These are phyloP conservation scores for Notothenia rossii DNA, from an alignment of 2,113 vertebrate species.

Conservation along the genomic window DNA sequence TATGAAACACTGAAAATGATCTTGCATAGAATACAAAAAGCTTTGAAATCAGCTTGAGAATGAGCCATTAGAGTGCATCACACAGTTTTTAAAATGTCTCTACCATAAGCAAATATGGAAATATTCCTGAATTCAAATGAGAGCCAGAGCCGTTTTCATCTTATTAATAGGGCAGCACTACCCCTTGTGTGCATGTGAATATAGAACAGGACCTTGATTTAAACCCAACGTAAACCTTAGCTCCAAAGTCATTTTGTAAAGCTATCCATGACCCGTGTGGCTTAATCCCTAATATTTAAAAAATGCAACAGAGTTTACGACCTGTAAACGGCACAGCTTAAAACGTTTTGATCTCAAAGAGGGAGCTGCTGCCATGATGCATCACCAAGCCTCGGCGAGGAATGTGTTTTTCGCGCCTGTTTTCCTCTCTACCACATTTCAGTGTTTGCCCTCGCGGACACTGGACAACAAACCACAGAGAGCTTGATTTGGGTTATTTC, in stretches of 20 bases:
- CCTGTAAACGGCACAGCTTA: constrained; percentile 61
- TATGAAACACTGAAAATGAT: constrained; percentile 49
- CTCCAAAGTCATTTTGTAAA: constrained; percentile 56
- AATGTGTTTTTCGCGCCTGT: constrained; percentile 60
- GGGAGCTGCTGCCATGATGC: constrained; percentile 57
- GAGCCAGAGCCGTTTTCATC: constrained; percentile 58
- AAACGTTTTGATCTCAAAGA: constrained; percentile 40
- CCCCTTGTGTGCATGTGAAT: constrained; percentile 59
- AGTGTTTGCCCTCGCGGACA: constrained; percentile 48
- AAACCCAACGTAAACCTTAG: constrained; percentile 46
- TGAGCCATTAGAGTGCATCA: constrained; percentile 65
- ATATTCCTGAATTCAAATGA: constrained; percentile 77
- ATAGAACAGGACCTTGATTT: constrained; percentile 58
- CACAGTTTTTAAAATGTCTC: constrained; percentile 69
- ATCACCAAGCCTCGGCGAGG: constrained; percentile 51
- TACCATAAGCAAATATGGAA: constrained; percentile 77
- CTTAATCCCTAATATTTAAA: constrained; percentile 64
- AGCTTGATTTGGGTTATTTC: constrained; percentile 44
- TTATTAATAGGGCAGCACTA: constrained; percentile 60
- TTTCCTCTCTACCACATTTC: constrained; percentile 54
- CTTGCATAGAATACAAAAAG: constrained; percentile 69
- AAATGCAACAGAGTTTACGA: constrained; percentile 60
- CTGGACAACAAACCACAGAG: constrained; percentile 62
- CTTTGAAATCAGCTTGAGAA: constrained; percentile 57
- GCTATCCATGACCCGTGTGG: constrained; percentile 28